These are phyloP conservation scores for human DNA, from an alignment of 2,113 vertebrate genomes.

Conservation along the genomic window GRCh38 chr18:49193001-49193500, in stretches of 20 bases:
- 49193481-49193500: conserved; percentile 28
- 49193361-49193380: conserved; percentile 68
- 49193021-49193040: neutral
- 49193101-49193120: neutral
- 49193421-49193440: conserved; percentile 9
- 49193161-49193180: neutral
- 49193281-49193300: conserved; percentile 26
- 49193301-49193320: conserved; percentile 17
- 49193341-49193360: conserved; percentile 63
- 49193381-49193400: conserved; percentile 69
- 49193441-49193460: neutral
- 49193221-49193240: conserved; percentile 30
- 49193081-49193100: neutral
- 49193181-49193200: neutral
- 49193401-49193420: conserved; percentile 24
- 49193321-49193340: neutral
- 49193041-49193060: neutral
- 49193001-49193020: neutral
- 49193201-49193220: neutral
- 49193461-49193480: conserved; percentile 59
- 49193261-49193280: conserved; percentile 41
- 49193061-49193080: neutral
- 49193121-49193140: neutral
- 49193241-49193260: neutral
- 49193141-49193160: neutral